A percentile compares a stretch with the other conserved stretches of the same genome.
Evolutionary conservation across 2,888 invertebrate genomes (phyloP).

Genomic region (Acanthoscelides obtectus): DNA sequence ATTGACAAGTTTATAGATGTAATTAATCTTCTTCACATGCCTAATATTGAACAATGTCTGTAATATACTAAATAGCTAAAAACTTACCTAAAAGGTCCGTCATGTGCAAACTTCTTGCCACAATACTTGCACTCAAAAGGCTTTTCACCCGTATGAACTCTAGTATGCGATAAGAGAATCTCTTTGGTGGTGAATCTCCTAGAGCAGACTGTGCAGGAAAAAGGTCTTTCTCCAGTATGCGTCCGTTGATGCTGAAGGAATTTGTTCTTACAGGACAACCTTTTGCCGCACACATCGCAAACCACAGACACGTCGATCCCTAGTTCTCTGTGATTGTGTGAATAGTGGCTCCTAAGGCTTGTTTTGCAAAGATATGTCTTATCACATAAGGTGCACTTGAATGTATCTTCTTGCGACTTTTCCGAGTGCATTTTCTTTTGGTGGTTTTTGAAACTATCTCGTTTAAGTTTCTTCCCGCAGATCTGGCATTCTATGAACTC

Average conservation of each 20-base stretch:
- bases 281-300: conserved; percentile 46
- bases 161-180: conserved; percentile 24
- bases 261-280: conserved; percentile 20
- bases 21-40: too few species aligned
- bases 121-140: conserved; percentile 28
- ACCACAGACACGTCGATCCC: conserved; percentile 43
- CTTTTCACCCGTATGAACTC: conserved; percentile 29
- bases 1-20: too few species aligned
- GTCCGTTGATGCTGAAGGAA: conserved; percentile 26
- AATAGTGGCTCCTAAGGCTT: conserved; percentile 15
- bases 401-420: conserved; percentile 16
- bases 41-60: too few species aligned
- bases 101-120: conserved; percentile 16
- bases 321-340: conserved; percentile 26
- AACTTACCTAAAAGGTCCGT: conserved; percentile 1
- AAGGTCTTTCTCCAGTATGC: conserved; percentile 32
- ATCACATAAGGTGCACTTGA: conserved; percentile 30
- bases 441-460: conserved; percentile 30
- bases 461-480: conserved; percentile 32
- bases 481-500: conserved; percentile 27
- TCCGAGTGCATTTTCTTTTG: conserved; percentile 31
- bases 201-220: conserved; percentile 20
- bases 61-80: too few species aligned
- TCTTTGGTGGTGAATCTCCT: conserved; percentile 19
- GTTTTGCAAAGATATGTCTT: conserved; percentile 18